Percentiles rank a stretch among this genome's conserved stretches.
phyloP scores from a whole-genome alignment of 1,140 invertebrate species.

The Zaprionus kolodkinae region DNA sequence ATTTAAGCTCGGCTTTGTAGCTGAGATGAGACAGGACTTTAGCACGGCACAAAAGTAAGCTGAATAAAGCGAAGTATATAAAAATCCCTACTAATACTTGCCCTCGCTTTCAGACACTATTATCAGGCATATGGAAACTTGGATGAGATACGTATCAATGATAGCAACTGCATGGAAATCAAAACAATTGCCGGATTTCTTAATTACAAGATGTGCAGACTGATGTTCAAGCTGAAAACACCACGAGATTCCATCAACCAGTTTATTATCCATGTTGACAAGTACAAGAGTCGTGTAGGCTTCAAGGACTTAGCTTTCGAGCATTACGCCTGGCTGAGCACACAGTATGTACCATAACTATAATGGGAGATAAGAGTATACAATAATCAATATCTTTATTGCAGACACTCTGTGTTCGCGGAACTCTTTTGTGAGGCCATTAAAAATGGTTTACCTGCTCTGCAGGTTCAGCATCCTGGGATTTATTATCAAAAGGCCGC shows the following conservation, averaged over 20 bases:
- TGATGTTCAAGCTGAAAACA: conserved; percentile 94
- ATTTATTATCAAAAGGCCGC: conserved; percentile 98
- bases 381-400: conserved; percentile 14
- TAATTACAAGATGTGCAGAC: conserved; percentile 96
- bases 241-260: conserved; percentile 97
- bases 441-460: conserved; percentile 92
- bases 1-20: conserved; percentile 98
- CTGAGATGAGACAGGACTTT: conserved; percentile 96
- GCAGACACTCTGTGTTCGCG: conserved; percentile 91
- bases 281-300: conserved; percentile 91
- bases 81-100: not conserved
- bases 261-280: conserved; percentile 95
- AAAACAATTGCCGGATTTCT: conserved; percentile 97
- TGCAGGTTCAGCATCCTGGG: conserved; percentile 98
- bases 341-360: conserved; percentile 88
- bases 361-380: not conserved
- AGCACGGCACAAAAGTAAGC: conserved; percentile 94
- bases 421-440: conserved; percentile 98
- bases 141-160: conserved; percentile 93
- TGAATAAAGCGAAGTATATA: not conserved
- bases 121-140: conserved; percentile 95
- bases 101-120: conserved; percentile 90
- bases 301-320: conserved; percentile 95
- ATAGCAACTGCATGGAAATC: conserved; percentile 96
- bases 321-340: conserved; percentile 98